Evolutionary conservation across 2,797 vertebrate genomes (phyloP).

Genomic region (Nannoperca australis): DNA sequence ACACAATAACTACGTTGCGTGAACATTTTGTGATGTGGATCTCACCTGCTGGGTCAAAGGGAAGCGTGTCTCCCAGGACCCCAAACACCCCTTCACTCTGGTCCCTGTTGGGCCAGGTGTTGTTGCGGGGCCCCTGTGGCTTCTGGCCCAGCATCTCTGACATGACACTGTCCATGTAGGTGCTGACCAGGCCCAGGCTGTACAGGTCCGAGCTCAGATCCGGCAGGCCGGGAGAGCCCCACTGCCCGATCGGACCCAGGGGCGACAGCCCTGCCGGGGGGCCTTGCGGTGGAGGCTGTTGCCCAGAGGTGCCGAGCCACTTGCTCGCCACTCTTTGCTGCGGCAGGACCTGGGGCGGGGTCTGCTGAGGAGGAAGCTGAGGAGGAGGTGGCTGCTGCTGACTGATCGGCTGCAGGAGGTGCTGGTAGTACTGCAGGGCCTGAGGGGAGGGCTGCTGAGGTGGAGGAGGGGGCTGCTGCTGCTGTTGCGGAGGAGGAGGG

Average conservation of each 20-base stretch:
- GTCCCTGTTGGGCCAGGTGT: conserved; percentile 99
- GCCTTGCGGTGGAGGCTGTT: conserved; percentile 85
- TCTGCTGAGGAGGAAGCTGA: conserved; percentile 87
- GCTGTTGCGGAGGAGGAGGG: conserved; percentile 69
- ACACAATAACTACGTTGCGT: not conserved
- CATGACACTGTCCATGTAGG: conserved; percentile 98
- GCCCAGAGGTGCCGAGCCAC: conserved; percentile 89
- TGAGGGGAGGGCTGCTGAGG: conserved; percentile 84
- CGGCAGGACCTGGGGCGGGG: conserved; percentile 81
- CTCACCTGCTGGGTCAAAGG: conserved; percentile 98
- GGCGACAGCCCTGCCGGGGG: conserved; percentile 91
- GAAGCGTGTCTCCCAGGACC: conserved; percentile 92
- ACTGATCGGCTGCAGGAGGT: conserved; percentile 93
- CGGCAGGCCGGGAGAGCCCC: conserved; percentile 90
- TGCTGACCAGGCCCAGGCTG: conserved; percentile 97
- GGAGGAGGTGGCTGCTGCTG: conserved; percentile 84
- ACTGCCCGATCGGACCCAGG: conserved; percentile 91
- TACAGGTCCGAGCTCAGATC: conserved; percentile 97
- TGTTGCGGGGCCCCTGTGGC: conserved; percentile 96
- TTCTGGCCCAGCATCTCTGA: conserved; percentile 98
- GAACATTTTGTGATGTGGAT: not conserved
- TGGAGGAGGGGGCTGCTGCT: conserved; percentile 62
- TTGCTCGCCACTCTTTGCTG: conserved; percentile 91
- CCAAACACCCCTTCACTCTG: conserved; percentile 91
- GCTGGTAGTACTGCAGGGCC: conserved; percentile 93